Percentiles rank a stretch among this genome's conserved stretches.
These are phyloP conservation scores for Fregetta grallaria DNA, from an alignment of 2,113 vertebrate genomes.

Conservation along the genomic window DNA sequence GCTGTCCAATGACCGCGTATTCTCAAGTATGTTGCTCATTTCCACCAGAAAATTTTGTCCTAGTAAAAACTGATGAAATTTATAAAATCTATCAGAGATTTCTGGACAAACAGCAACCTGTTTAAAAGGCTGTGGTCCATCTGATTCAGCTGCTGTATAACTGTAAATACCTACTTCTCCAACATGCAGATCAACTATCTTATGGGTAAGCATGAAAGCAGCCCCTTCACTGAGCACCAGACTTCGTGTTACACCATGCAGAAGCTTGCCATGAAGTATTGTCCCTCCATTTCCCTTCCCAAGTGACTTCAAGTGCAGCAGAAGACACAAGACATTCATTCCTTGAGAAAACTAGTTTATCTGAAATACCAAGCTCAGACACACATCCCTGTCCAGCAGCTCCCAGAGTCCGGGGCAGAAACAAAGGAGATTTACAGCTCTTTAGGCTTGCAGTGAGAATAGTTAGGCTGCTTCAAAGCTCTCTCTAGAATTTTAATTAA, in stretches of 20 bases:
- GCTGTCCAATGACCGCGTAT: fast-evolving
- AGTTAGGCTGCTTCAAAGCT: background rate
- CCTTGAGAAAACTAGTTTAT: background rate
- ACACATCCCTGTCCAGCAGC: background rate
- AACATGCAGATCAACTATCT: background rate
- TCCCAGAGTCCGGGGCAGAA: background rate
- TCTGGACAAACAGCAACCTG: background rate
- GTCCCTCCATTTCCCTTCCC: background rate
- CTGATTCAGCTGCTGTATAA: background rate
- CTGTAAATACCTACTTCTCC: background rate
- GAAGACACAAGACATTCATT: background rate
- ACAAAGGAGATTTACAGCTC: background rate
- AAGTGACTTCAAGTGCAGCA: background rate
- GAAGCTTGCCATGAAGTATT: background rate
- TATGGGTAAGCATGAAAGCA: background rate
- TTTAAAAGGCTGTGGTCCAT: background rate
- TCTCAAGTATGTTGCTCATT: background rate
- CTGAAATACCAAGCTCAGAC: background rate
- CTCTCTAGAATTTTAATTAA: background rate
- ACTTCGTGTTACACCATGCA: background rate
- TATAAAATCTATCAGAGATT: background rate
- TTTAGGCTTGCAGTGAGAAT: background rate
- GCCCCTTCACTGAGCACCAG: background rate
- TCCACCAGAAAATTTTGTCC: background rate
- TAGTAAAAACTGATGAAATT: background rate